phyloP scores from a whole-genome alignment of 2,113 vertebrate species.

The Odocoileus virginianus region DNA sequence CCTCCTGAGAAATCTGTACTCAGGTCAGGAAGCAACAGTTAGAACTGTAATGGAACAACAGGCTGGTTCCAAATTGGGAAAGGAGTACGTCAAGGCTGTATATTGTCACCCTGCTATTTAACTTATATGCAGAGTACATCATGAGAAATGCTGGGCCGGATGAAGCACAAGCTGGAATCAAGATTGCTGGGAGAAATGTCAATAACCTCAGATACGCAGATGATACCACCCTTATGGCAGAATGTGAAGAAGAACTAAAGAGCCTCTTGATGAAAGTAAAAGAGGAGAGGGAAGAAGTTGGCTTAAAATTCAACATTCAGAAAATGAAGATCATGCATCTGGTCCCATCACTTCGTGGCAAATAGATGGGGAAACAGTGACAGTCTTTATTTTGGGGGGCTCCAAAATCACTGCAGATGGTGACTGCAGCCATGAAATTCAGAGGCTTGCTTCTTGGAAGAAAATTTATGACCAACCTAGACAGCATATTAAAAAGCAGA shows the following conservation, averaged over 20 bases:
- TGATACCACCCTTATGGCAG: background rate
- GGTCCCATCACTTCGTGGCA: background rate
- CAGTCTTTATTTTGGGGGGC: rapidly evolving
- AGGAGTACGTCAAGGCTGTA: background rate
- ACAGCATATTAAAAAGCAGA: background rate
- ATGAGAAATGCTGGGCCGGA: background rate
- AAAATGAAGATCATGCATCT: background rate
- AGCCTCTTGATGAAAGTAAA: background rate
- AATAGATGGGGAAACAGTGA: background rate
- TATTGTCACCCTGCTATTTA: background rate
- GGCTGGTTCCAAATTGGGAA: background rate
- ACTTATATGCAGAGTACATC: background rate
- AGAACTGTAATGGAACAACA: background rate
- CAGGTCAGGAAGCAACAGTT: background rate
- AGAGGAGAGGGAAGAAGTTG: background rate
- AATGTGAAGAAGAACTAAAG: background rate
- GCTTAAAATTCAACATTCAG: background rate
- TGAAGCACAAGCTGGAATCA: background rate
- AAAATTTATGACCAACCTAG: background rate
- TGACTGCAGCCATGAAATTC: background rate
- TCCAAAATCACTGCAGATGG: background rate
- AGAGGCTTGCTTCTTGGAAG: background rate
- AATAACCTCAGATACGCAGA: background rate
- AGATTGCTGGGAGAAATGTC: background rate
- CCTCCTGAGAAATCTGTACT: background rate